Base-by-base conservation (phyloP, 2,888 invertebrate genomes). In the Synanthedon formicaeformis region DNA sequence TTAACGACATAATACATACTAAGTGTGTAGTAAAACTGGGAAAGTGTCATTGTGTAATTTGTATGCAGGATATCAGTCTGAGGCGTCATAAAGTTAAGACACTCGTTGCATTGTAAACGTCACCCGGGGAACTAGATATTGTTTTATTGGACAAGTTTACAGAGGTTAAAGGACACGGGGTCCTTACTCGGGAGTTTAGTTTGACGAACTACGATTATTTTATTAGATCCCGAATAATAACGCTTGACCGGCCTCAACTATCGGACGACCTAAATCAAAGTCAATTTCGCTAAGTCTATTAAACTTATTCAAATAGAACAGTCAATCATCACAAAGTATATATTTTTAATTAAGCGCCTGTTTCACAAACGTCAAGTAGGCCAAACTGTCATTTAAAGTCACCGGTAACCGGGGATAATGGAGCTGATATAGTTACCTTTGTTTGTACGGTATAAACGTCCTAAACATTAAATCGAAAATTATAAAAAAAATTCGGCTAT, bases 11-110 rank as follows among this genome's bases (percentile, higher is more conserved):
- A 66, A 72, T 65, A 65, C 56, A 58, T 64, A 62, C 61, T 57
- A 63, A 66, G 69, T 72, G 73, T 71, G 68, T 65, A 70, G 65
- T 73, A 73, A 73, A 74, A 72, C 67, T 72, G 67, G 75, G 75
- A 76, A 79, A 83, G 79, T 75, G 73, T 68, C 71, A 59, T 61
- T 52, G 58, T 64, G 65, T 70, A 68, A 81, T 82, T 80, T 75
- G 78, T 83, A 84, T 81, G 78, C 83, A 65, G 66, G 62, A 65
- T 64, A 69, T 71, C 64, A 66, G 61, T 57, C 69, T 63, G 54
- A 61, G 63, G 66, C 69, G 75, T 73, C 76, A 76, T 81, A 81
- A 81, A 78, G 66, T 61, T 65, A 66, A 64, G 63, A 71, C 74
- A 67, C 65, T 66, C 66, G 69, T 69, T 76, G 82, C 81, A 78